Percentiles rank a stretch among this genome's conserved stretches.
Evolutionary conservation across 1,140 invertebrate species (phyloP).

Genomic region (Paramacrobiotus metropolitanus): DNA sequence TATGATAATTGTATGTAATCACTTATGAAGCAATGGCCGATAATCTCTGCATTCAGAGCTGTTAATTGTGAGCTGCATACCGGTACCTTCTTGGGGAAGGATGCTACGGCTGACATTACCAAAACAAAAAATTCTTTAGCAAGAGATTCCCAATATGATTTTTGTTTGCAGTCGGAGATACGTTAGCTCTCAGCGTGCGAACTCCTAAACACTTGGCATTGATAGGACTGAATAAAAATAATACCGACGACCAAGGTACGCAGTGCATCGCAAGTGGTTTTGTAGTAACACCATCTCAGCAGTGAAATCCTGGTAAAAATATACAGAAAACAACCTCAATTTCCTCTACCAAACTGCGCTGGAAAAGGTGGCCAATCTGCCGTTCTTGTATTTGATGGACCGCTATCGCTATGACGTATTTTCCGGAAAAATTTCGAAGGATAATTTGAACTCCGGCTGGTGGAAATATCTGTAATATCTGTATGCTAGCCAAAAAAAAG

Average conservation of each 20-base stretch:
- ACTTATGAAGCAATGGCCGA: too few species aligned
- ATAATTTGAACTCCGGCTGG: constrained; percentile 53
- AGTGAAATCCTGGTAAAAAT: too few species aligned
- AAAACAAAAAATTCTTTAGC: not conserved
- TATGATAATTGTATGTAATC: too few species aligned
- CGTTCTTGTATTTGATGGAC: constrained; percentile 63
- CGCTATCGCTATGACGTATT: constrained; percentile 71
- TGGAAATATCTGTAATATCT: constrained; percentile 51
- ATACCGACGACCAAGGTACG: constrained; percentile 22
- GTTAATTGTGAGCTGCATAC: too few species aligned
- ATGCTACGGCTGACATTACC: too few species aligned
- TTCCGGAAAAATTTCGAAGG: constrained; percentile 37
- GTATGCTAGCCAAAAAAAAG: too few species aligned
- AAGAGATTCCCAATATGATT: too few species aligned
- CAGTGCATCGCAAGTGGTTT: not conserved
- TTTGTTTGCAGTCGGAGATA: constrained; percentile 1
- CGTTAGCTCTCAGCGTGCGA: constrained; percentile 14
- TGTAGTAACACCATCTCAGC: not conserved
- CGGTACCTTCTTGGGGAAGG: too few species aligned
- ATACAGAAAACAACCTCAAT: constrained; percentile 43
- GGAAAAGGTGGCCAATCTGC: constrained; percentile 62
- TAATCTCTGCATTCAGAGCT: too few species aligned
- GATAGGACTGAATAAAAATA: constrained; percentile 38
- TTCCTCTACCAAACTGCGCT: constrained; percentile 51
- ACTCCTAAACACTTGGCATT: constrained; percentile 51